phyloP scores from a whole-genome alignment of 2,113 vertebrate species.

The Terrapene triunguis region DNA sequence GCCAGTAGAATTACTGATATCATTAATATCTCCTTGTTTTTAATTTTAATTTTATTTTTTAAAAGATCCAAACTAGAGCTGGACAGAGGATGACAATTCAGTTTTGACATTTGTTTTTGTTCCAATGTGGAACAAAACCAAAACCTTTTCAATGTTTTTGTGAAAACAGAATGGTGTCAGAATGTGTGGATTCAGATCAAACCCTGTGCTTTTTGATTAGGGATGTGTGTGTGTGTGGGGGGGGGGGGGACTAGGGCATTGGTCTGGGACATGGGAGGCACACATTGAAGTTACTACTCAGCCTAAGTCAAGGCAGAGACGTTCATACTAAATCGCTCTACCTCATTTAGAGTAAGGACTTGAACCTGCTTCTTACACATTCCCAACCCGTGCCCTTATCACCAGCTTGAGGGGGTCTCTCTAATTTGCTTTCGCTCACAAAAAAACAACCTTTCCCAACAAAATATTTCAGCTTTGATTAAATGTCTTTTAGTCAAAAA shows the following conservation, averaged over 20 bases:
- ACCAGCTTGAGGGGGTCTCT: background rate
- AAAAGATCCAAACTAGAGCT: background rate
- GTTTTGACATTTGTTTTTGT: background rate
- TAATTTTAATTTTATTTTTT: background rate
- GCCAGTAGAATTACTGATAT: background rate
- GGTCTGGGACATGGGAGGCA: background rate
- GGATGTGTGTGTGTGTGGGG: background rate
- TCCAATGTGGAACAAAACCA: background rate
- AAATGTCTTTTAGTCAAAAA: background rate
- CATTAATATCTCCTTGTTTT: background rate
- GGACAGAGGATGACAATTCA: background rate
- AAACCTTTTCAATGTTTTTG: background rate
- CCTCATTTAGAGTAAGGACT: background rate
- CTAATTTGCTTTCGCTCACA: background rate
- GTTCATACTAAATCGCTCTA: background rate
- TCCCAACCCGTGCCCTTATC: background rate
- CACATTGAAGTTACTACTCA: background rate
- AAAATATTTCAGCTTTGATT: background rate
- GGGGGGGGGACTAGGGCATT: background rate
- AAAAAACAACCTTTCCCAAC: background rate
- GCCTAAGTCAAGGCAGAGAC: background rate
- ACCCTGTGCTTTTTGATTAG: background rate
- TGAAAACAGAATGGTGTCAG: background rate
- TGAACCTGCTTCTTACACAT: background rate
- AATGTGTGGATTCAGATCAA: background rate